Evolutionary conservation across 2,888 invertebrate genomes (phyloP).

Genomic region (Pyrrhosoma nymphula): DNA sequence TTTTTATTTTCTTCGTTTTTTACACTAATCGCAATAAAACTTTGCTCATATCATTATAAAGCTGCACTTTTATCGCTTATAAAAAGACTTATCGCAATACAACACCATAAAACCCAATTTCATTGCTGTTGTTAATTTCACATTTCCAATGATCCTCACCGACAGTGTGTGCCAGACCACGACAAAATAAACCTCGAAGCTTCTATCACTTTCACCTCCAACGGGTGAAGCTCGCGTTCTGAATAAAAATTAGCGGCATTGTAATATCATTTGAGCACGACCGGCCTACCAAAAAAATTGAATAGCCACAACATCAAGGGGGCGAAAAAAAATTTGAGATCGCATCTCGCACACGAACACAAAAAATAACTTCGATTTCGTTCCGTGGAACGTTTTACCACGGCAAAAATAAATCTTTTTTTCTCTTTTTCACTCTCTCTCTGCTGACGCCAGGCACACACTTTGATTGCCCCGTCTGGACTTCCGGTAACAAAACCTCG

Average conservation of each 20-base stretch:
- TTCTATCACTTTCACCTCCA: not conserved
- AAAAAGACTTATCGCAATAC: not conserved
- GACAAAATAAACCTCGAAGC: not conserved
- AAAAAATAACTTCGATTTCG: not conserved
- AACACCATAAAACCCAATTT: not conserved
- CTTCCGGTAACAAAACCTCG: slow-evolving; percentile 25
- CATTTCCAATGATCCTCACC: not conserved
- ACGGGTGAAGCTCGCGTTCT: not conserved
- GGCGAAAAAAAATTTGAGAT: not conserved
- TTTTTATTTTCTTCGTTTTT: too few species aligned
- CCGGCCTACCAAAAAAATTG: not conserved
- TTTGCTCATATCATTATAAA: too few species aligned
- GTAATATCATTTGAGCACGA: not conserved
- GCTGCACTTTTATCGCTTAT: too few species aligned
- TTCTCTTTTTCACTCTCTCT: not conserved
- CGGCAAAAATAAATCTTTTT: not conserved
- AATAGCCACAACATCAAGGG: not conserved
- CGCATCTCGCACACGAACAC: not conserved
- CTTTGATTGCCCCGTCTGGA: slow-evolving; percentile 45
- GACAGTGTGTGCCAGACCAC: not conserved
- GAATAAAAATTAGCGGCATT: not conserved
- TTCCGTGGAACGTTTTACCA: slow-evolving; percentile 4
- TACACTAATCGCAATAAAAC: too few species aligned
- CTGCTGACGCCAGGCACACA: not conserved
- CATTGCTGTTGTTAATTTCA: not conserved